Evolutionary conservation across 37 sponge, comb jelly and placozoan genomes (phyloP).

Genomic region (Bolinopsis microptera): DNA sequence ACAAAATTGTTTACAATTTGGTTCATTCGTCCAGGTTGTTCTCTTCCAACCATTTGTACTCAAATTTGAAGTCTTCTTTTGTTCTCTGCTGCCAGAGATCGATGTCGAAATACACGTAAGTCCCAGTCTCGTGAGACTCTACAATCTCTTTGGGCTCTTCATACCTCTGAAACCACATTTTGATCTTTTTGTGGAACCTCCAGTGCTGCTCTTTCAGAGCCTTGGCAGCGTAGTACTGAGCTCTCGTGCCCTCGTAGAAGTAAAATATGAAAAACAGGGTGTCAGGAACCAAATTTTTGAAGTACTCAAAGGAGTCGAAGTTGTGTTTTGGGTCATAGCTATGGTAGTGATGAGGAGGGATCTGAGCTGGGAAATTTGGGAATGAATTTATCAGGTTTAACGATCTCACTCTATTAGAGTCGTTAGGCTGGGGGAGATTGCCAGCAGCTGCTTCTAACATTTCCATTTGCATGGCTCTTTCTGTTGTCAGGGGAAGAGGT

Average conservation of each 20-base stretch:
- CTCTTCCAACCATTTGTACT: conserved; percentile 95
- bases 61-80: conserved; percentile 98
- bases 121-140: conserved; percentile 97
- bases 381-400: conserved; percentile 2
- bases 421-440: conserved; percentile 89
- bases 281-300: conserved; percentile 88
- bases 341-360: conserved; percentile 80
- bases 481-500: conserved; percentile 82
- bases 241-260: conserved; percentile 98
- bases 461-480: conserved; percentile 77
- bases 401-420: conserved; percentile 93
- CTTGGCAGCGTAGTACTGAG: conserved; percentile 96
- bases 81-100: conserved; percentile 97
- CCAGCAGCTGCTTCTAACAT: conserved; percentile 84
- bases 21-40: conserved; percentile 76
- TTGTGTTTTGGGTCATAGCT: conserved; percentile 88
- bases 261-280: conserved; percentile 98
- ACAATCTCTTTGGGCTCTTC: conserved; percentile 98
- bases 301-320: conserved; percentile 91
- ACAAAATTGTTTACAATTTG: conserved; percentile 19
- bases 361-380: conserved; percentile 66
- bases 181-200: conserved; percentile 98
- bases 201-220: conserved; percentile 97
- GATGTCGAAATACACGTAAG: conserved; percentile 98
- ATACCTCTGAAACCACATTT: conserved; percentile 99